Conservation (phyloP, 2,797 vertebrate species). For the Muscicapa comitata region DNA sequence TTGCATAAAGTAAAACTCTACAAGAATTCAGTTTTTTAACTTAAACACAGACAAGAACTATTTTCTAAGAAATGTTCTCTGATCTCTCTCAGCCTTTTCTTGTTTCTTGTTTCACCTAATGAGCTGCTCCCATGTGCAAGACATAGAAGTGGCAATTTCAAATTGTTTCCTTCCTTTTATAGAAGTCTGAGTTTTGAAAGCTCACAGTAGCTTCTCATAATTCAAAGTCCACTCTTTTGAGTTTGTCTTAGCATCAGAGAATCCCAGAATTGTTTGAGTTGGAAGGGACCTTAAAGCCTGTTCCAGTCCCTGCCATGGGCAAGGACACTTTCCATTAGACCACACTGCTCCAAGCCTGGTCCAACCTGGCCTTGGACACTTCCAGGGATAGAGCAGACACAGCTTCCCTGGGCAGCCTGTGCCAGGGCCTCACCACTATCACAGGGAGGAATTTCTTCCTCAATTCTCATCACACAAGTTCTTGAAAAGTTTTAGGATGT, state of each 20-base stretch:
- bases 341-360: accelerated
- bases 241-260: neutral
- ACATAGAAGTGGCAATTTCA: neutral
- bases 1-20: neutral
- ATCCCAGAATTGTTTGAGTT: neutral
- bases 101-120: neutral
- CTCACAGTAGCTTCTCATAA: neutral
- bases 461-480: neutral
- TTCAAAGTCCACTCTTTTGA: neutral
- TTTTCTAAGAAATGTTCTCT: neutral
- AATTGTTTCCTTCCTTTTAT: neutral
- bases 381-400: neutral
- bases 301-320: neutral
- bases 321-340: neutral
- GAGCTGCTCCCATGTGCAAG: neutral
- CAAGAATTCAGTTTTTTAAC: neutral
- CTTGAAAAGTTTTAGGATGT: neutral
- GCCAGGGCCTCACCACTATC: neutral
- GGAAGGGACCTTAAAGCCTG: accelerated
- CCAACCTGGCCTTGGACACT: neutral
- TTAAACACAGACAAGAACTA: neutral
- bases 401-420: neutral
- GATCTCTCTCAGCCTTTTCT: neutral
- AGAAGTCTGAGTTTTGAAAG: neutral
- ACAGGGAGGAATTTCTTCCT: neutral